These are phyloP conservation scores for Trichonephila inaurata DNA, from an alignment of 1,140 invertebrate species.

Conservation along the genomic window DNA sequence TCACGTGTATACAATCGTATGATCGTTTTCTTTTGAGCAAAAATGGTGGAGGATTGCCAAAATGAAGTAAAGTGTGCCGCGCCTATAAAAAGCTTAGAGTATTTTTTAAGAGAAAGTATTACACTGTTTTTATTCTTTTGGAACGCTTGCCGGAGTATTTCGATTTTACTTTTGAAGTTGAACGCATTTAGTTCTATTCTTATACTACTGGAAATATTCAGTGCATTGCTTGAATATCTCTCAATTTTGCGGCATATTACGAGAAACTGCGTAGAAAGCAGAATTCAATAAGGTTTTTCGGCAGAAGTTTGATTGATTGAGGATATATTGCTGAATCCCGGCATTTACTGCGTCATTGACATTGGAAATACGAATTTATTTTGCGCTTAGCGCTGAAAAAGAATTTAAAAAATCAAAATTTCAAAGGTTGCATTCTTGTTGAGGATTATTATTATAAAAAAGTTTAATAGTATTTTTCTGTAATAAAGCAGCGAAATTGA, in stretches of 20 bases:
- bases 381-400: too few species aligned
- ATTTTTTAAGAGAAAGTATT: constrained; percentile 75
- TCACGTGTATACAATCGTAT: constrained; percentile 46
- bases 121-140: constrained; percentile 69
- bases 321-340: background rate
- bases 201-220: constrained; percentile 20
- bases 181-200: constrained; percentile 63
- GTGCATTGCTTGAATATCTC: background rate
- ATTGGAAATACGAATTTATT: too few species aligned
- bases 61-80: constrained; percentile 68
- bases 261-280: background rate
- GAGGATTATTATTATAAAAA: too few species aligned
- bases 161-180: constrained; percentile 57
- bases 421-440: too few species aligned
- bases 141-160: constrained; percentile 52
- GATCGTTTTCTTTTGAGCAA: constrained; percentile 35
- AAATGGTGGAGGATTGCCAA: constrained; percentile 61
- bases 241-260: background rate
- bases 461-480: too few species aligned
- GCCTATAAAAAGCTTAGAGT: constrained; percentile 75
- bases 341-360: too few species aligned
- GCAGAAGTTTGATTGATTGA: background rate
- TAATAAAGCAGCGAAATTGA: too few species aligned
- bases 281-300: background rate
- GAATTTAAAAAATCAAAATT: too few species aligned